Percentiles rank a stretch among this genome's conserved stretches.
phyloP scores from a whole-genome alignment of 2,888 invertebrate species.

The Ophioninae sp. region DNA sequence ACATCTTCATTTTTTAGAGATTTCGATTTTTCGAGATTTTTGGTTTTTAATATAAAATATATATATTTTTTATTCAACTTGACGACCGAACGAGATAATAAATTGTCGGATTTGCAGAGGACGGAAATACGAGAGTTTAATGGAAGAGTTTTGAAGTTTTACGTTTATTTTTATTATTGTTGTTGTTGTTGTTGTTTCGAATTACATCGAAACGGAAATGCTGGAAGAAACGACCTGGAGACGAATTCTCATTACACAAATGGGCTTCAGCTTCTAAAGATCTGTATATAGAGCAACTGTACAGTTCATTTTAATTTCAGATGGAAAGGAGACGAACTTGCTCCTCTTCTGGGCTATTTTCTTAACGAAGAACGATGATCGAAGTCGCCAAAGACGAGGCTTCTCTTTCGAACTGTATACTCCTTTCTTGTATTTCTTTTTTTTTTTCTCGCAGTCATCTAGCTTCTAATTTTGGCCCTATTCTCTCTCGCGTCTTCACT shows the following conservation, averaged over 20 bases:
- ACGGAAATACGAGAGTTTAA: neutral
- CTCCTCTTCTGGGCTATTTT: slow-evolving; percentile 28
- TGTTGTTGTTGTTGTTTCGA: slow-evolving; percentile 2
- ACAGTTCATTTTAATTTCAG: slow-evolving; percentile 41
- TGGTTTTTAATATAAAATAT: no score
- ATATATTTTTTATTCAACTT: no score
- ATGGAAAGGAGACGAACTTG: slow-evolving; percentile 14
- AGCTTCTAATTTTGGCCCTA: no score
- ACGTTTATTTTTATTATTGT: no score
- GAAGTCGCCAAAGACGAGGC: neutral
- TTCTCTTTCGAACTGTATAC: no score
- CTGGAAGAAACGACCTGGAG: slow-evolving; percentile 11
- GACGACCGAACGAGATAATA: neutral
- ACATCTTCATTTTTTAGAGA: no score
- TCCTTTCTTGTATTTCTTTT: neutral
- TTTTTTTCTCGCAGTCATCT: neutral
- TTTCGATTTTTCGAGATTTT: no score
- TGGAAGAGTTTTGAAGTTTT: neutral
- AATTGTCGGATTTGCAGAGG: neutral
- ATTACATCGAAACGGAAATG: slow-evolving; percentile 21
- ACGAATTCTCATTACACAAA: slow-evolving; percentile 50
- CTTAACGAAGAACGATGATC: slow-evolving; percentile 55
- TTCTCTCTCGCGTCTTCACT: no score
- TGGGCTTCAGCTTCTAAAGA: slow-evolving; percentile 20
- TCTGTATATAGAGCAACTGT: neutral